Percentiles rank a stretch among this genome's conserved stretches.
These are phyloP conservation scores for Peromyscus attwateri DNA, from an alignment of 2,797 vertebrate genomes.

Conservation along the genomic window DNA sequence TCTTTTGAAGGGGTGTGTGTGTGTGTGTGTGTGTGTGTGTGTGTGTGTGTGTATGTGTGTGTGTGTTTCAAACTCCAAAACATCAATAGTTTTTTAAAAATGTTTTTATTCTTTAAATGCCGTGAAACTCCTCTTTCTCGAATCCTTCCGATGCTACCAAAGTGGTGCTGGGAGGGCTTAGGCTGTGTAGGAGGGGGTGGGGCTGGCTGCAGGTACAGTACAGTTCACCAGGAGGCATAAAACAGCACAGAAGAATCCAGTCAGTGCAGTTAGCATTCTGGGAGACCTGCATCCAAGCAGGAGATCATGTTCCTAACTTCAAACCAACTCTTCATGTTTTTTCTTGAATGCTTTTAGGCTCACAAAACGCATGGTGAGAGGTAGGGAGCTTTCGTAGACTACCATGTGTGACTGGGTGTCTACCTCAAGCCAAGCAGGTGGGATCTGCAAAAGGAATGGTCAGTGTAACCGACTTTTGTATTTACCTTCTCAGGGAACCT, in stretches of 20 bases:
- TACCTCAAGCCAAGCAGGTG: slow-evolving; percentile 8
- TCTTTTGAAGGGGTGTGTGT: neutral
- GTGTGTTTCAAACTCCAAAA: slow-evolving; percentile 11
- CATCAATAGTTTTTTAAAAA: neutral
- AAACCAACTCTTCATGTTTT: neutral
- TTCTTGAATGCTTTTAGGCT: slow-evolving; percentile 46
- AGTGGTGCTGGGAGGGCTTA: neutral
- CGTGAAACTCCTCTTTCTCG: slow-evolving; percentile 14
- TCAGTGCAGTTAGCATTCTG: neutral
- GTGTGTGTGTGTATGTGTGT: fast-evolving
- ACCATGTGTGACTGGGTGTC: neutral
- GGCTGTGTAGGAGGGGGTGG: neutral
- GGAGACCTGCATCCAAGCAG: neutral
- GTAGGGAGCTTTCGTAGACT: neutral
- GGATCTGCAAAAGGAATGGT: neutral
- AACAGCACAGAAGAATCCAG: neutral
- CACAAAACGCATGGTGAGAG: neutral
- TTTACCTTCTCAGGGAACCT: neutral
- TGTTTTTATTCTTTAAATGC: neutral
- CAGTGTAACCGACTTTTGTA: neutral
- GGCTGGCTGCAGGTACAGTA: neutral
- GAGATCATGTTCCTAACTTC: slow-evolving; percentile 6
- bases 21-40: fast-evolving
- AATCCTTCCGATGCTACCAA: neutral
- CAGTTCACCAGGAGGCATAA: neutral